phyloP scores from a whole-genome alignment of 2,113 vertebrate species.

The Silurus asotus region DNA sequence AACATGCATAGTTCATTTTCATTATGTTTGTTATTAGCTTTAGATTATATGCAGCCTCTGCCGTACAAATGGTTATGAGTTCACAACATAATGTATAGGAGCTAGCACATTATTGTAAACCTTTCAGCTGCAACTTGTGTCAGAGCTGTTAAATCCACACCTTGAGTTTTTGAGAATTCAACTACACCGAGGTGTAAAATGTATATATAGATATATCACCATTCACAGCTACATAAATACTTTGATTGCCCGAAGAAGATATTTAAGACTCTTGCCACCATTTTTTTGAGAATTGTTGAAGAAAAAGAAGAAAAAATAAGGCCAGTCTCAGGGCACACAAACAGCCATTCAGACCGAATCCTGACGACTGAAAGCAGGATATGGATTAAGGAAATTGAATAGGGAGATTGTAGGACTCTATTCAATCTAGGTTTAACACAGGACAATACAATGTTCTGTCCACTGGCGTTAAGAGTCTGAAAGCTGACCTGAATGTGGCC shows the following conservation, averaged over 20 bases:
- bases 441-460: constrained; percentile 33
- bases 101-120: no score
- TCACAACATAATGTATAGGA: background rate
- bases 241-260: background rate
- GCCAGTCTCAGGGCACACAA: background rate
- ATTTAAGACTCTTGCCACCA: background rate
- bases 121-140: background rate
- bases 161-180: background rate
- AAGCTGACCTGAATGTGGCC: constrained; percentile 41
- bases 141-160: background rate
- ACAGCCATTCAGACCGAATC: constrained; percentile 23
- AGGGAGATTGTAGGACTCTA: constrained; percentile 27
- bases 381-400: constrained; percentile 37
- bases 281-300: background rate
- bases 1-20: background rate
- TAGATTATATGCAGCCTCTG: background rate
- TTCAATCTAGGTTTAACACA: constrained; percentile 37
- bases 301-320: background rate
- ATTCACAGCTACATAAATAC: background rate
- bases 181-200: background rate
- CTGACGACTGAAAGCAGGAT: constrained; percentile 35
- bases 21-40: background rate
- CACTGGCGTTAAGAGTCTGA: constrained; percentile 32
- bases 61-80: background rate
- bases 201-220: background rate